Evolutionary conservation across 2,797 vertebrate species (phyloP).

Genomic region (Luscinia megarhynchos): DNA sequence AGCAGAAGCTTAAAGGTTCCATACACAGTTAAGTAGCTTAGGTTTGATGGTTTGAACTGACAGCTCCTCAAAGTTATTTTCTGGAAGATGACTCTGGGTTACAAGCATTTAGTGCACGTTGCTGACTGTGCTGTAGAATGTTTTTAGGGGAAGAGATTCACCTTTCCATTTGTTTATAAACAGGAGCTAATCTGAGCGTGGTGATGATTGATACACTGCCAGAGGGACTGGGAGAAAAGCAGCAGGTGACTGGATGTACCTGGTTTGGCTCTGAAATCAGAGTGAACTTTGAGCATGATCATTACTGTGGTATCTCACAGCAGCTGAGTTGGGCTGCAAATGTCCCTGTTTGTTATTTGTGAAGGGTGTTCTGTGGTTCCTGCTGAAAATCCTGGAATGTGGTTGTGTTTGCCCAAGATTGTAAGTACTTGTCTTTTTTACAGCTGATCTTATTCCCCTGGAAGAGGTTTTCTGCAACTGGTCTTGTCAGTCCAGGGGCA

Average conservation of each 20-base stretch:
- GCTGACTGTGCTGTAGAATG: background rate
- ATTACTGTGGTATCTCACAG: background rate
- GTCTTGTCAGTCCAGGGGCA: background rate
- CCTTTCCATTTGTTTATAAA: conserved; percentile 2
- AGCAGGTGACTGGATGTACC: background rate
- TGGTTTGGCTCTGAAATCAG: background rate
- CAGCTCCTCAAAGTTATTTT: background rate
- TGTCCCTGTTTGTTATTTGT: background rate
- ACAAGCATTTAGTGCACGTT: background rate
- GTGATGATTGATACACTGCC: background rate
- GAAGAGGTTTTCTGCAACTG: background rate
- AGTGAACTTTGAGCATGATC: background rate
- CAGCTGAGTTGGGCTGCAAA: background rate
- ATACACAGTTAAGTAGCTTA: background rate
- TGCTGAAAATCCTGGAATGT: background rate
- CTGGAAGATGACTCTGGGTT: background rate
- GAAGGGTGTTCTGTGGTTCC: background rate
- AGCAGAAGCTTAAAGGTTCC: background rate
- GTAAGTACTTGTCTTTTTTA: background rate
- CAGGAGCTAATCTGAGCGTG: background rate
- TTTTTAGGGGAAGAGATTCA: background rate
- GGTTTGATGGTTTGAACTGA: background rate
- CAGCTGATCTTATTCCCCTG: background rate
- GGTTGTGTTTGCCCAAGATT: background rate
- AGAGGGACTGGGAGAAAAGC: background rate